Conservation (phyloP, 92 coral and sea anemone genomes). For the Ricordea florida region DNA sequence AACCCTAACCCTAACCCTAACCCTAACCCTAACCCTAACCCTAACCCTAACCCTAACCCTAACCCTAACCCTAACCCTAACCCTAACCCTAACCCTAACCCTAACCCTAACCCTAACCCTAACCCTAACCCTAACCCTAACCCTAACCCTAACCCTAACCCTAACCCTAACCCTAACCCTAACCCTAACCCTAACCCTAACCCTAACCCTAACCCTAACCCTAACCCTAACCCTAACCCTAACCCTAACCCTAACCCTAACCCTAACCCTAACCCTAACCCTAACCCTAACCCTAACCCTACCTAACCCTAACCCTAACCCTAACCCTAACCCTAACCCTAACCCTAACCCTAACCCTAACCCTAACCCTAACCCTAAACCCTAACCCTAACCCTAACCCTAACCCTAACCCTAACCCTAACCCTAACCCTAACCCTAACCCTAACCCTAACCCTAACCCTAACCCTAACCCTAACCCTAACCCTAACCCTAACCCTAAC, state of each 20-base stretch:
- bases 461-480: slow-evolving; percentile 54
- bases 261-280: slow-evolving; percentile 47
- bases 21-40: slow-evolving; percentile 49
- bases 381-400: slow-evolving; percentile 34
- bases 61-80: slow-evolving; percentile 31
- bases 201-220: slow-evolving; percentile 60
- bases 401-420: slow-evolving; percentile 46
- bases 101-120: slow-evolving; percentile 46
- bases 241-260: slow-evolving; percentile 47
- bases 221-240: slow-evolving; percentile 56
- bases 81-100: slow-evolving; percentile 22
- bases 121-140: slow-evolving; percentile 42
- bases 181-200: slow-evolving; percentile 55
- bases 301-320: slow-evolving; percentile 41
- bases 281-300: slow-evolving; percentile 46
- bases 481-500: slow-evolving; percentile 55
- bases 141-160: slow-evolving; percentile 44
- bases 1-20: slow-evolving; percentile 48
- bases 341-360: slow-evolving; percentile 37
- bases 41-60: slow-evolving; percentile 43
- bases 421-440: slow-evolving; percentile 46
- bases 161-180: slow-evolving; percentile 49
- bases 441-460: slow-evolving; percentile 52
- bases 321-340: slow-evolving; percentile 56
- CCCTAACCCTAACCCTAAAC: slow-evolving; percentile 41